These are phyloP conservation scores for Pagrus major DNA, from an alignment of 2,113 vertebrate genomes.

Conservation along the genomic window DNA sequence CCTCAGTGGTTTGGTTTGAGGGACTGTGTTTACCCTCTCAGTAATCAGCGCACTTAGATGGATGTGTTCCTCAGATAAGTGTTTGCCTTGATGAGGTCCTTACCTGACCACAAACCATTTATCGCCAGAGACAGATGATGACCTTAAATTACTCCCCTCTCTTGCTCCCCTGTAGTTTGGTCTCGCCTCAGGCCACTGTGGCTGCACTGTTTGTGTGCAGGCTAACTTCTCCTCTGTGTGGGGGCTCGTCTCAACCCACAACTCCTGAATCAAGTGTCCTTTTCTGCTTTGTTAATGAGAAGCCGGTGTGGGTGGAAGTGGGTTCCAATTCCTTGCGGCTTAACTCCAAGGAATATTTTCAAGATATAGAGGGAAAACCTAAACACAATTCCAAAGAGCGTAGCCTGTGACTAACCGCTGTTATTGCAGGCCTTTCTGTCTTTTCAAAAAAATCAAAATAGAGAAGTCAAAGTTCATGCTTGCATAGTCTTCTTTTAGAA, in stretches of 20 bases:
- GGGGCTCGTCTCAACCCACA: constrained; percentile 18
- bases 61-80: constrained; percentile 66
- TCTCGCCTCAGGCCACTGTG: constrained; percentile 29
- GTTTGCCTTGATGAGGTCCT: constrained; percentile 66
- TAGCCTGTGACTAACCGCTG: neutral
- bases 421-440: neutral
- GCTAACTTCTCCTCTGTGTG: neutral
- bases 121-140: constrained; percentile 47
- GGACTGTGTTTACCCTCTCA: constrained; percentile 60
- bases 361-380: constrained; percentile 11
- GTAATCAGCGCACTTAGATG: constrained; percentile 60
- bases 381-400: constrained; percentile 1
- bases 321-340: constrained; percentile 25
- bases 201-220: constrained; percentile 30
- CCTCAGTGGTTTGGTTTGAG: constrained; percentile 41
- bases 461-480: neutral
- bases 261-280: constrained; percentile 31
- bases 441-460: neutral
- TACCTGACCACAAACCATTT: constrained; percentile 62
- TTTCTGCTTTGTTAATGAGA: constrained; percentile 41
- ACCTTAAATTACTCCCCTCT: constrained; percentile 62
- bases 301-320: constrained; percentile 15
- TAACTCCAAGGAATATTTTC: constrained; percentile 28
- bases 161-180: constrained; percentile 53
- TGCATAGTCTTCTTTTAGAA: neutral